A percentile compares a stretch with the other conserved stretches of the same genome.
Evolutionary conservation across 1,140 invertebrate genomes (phyloP).

Genomic region (Drosophila saltans): DNA sequence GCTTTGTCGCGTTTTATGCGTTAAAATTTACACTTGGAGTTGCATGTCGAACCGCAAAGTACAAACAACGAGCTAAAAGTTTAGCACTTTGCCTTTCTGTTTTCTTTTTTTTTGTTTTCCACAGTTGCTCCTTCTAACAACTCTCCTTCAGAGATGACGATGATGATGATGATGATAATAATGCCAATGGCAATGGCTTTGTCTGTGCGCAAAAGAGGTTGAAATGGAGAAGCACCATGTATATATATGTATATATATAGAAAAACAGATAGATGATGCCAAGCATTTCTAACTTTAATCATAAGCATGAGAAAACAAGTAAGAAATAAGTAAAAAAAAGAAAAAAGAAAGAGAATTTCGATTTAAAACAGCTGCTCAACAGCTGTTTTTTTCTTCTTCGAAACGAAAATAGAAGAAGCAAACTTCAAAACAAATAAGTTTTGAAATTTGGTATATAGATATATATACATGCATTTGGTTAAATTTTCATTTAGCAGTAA

Average conservation of each 20-base stretch:
- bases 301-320: not conserved
- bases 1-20: constrained; percentile 48
- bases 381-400: not conserved
- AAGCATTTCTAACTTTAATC: constrained; percentile 10
- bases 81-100: constrained; percentile 3
- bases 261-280: not conserved
- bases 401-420: not conserved
- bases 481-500: not conserved
- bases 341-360: not conserved
- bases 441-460: not conserved
- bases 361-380: constrained; percentile 9
- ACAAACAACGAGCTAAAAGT: constrained; percentile 11
- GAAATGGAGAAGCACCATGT: not conserved
- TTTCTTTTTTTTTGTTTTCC: not conserved
- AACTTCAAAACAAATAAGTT: constrained; percentile 2
- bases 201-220: not conserved
- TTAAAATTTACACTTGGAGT: constrained; percentile 41
- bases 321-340: no score
- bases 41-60: constrained; percentile 14
- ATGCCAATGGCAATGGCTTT: constrained; percentile 10
- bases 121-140: no score
- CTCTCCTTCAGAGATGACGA: not conserved
- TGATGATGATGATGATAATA: not conserved
- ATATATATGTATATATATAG: not conserved
- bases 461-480: no score